phyloP scores from a whole-genome alignment of 2,888 invertebrate species.

The Eristalis arbustorum region DNA sequence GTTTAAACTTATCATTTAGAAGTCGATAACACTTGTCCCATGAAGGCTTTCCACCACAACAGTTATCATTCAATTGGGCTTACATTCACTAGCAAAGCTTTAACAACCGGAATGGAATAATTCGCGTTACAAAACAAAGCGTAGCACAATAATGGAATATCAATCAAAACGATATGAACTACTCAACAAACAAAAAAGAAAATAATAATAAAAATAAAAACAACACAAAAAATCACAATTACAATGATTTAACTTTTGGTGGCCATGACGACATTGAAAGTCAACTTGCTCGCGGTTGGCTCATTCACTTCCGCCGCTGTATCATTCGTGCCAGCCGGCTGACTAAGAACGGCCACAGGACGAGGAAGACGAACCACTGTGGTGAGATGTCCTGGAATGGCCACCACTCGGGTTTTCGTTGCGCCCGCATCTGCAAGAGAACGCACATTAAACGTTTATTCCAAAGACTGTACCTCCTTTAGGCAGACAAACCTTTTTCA shows the following conservation, averaged over 20 bases:
- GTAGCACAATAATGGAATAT: constrained; percentile 52
- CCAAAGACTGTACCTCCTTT: not conserved
- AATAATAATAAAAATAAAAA: constrained; percentile 32
- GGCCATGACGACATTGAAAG: not conserved
- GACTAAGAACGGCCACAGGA: constrained; percentile 76
- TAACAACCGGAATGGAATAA: constrained; percentile 48
- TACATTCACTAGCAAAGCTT: constrained; percentile 30
- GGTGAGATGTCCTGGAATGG: constrained; percentile 83
- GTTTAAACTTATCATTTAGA: constrained; percentile 23
- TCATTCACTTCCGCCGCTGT: constrained; percentile 44
- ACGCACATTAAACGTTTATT: not conserved
- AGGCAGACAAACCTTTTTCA: constrained; percentile 33
- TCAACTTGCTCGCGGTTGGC: not conserved
- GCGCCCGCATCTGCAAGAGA: constrained; percentile 55
- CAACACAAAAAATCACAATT: constrained; percentile 57
- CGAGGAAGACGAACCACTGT: constrained; percentile 77
- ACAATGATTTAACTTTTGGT: constrained; percentile 37
- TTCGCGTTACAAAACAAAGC: constrained; percentile 21
- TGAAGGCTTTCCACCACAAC: not conserved
- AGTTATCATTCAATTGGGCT: constrained; percentile 33
- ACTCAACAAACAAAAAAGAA: constrained; percentile 15
- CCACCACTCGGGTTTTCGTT: constrained; percentile 82
- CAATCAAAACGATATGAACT: constrained; percentile 11
- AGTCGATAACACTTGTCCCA: constrained; percentile 20
- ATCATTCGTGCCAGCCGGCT: constrained; percentile 50